A percentile compares a stretch with the other conserved stretches of the same genome.
These are phyloP conservation scores for Siphlonurus alternatus DNA, from an alignment of 2,888 invertebrate genomes.

Conservation along the genomic window DNA sequence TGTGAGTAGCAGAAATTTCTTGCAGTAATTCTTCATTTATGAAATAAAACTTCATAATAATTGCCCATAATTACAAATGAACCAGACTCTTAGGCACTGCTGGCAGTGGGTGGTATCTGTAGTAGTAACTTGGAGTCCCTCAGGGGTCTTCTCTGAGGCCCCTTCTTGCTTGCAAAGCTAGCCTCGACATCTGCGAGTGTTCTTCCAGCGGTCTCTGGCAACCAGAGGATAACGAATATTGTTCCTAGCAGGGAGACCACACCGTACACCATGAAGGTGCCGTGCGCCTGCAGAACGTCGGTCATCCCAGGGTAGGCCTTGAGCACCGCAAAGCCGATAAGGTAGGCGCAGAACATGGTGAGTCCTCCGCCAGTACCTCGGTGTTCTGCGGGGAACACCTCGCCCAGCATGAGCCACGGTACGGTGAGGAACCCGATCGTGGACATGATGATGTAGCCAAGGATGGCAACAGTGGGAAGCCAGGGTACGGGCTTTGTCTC, in stretches of 20 bases:
- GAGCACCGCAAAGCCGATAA: constrained; percentile 34
- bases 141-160: no score
- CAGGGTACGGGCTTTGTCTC: constrained; percentile 14
- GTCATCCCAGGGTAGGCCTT: constrained; percentile 33
- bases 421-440: constrained; percentile 36
- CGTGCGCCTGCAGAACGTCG: constrained; percentile 25
- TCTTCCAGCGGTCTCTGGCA: constrained; percentile 8
- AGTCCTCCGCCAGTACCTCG: constrained; percentile 32
- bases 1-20: no score
- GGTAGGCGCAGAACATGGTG: constrained; percentile 30
- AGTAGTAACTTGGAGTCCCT: no score
- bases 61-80: no score
- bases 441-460: constrained; percentile 32
- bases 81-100: no score
- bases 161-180: not conserved
- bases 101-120: no score
- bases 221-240: constrained; percentile 6
- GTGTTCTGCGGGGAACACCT: constrained; percentile 34
- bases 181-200: constrained; percentile 6
- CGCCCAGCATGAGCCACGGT: constrained; percentile 38
- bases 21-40: no score
- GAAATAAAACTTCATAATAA: no score
- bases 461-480: constrained; percentile 28
- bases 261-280: constrained; percentile 16
- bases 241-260: constrained; percentile 5